A percentile compares a stretch with the other conserved stretches of the same genome.
Evolutionary conservation across 2,797 vertebrate species (phyloP).

Genomic region (Leuciscus waleckii): DNA sequence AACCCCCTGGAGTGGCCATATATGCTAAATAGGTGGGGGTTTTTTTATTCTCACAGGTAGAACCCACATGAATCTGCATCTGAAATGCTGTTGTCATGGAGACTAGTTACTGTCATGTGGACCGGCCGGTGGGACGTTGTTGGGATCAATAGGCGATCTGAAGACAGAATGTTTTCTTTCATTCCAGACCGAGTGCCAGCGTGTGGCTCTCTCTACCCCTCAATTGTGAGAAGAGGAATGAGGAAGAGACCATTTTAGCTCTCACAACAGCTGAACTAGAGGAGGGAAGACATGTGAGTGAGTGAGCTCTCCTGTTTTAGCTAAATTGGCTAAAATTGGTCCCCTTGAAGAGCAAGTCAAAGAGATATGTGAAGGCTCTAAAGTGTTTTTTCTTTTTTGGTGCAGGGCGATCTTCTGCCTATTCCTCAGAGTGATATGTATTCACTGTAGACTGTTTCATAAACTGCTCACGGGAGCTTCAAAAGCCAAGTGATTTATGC

Average conservation of each 20-base stretch:
- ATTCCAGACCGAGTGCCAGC: not conserved
- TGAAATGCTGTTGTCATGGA: slow-evolving; percentile 73
- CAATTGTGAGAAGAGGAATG: slow-evolving; percentile 19
- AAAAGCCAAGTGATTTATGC: slow-evolving; percentile 73
- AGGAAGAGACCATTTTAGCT: slow-evolving; percentile 39
- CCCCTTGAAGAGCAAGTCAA: slow-evolving; percentile 58
- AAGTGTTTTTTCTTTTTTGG: slow-evolving; percentile 13
- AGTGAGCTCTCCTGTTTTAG: slow-evolving; percentile 38
- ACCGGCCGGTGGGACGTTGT: slow-evolving; percentile 62
- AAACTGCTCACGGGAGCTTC: slow-evolving; percentile 68
- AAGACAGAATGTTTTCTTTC: slow-evolving; percentile 45
- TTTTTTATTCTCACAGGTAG: slow-evolving; percentile 54
- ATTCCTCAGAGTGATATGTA: slow-evolving; percentile 60
- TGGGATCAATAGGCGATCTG: slow-evolving; percentile 50
- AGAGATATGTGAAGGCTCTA: slow-evolving; percentile 56
- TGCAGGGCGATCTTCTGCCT: not conserved
- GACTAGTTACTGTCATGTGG: slow-evolving; percentile 74
- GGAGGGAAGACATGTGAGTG: slow-evolving; percentile 49
- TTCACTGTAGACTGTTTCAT: slow-evolving; percentile 62
- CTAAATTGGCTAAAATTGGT: slow-evolving; percentile 59
- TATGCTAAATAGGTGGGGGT: slow-evolving; percentile 17
- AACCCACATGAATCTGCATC: slow-evolving; percentile 58
- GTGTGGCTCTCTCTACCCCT: slow-evolving; percentile 4
- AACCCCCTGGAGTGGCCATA: not conserved
- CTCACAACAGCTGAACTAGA: slow-evolving; percentile 33